Evolutionary conservation across 1,140 invertebrate genomes (phyloP), one percentile per base, ranked within the genome.

Genomic region (Drosophila elegans): DNA sequence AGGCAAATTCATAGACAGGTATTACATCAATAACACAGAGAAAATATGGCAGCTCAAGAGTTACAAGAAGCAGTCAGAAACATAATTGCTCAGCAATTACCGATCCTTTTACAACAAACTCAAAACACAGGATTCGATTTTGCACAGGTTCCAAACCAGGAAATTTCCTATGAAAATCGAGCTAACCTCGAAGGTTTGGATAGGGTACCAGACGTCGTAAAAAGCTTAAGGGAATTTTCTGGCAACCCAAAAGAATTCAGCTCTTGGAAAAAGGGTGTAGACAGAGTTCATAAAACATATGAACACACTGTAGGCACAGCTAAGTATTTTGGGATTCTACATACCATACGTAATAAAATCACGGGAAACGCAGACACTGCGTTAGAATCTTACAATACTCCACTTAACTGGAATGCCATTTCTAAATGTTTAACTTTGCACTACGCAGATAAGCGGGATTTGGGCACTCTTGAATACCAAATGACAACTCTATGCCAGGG

Each of bases 381-480:
- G 5, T 48, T 82, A 2, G 57, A 82, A 25, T 74, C 61, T 0
- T 76, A 69, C 11, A 74, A 59, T 7, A 39, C 69, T 6, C 60
- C 73, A 2, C n/a, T 83, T 9, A 64, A 77, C 34, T 77, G 80
- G 69, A n/a, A 32, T 0, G 44, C 46, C 2, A 76, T 79, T 0
- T 39, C 62, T 0, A 61, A 25, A 29, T 74, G 46, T 32, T 52
- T 80, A 0, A 68, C 73, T 2, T 9, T 71, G 2, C 69, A 80
- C 41, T 74, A 55, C 16, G 72, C 68, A 9, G 74, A 74, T 21
- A 77, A 77, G 53, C 25, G 59, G 0, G 68, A 77, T 16, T 4
- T 74, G 7, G 34, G 45, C 1, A 80, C 63, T 2, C 10, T 77
- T 3, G 69, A 83, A 36, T 79, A 79, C n/a, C 69, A 71, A 46